Percentiles rank a stretch among this genome's conserved stretches.
These are phyloP conservation scores for Pachyuromys duprasi DNA, from an alignment of 2,797 vertebrate species.

Conservation along the genomic window DNA sequence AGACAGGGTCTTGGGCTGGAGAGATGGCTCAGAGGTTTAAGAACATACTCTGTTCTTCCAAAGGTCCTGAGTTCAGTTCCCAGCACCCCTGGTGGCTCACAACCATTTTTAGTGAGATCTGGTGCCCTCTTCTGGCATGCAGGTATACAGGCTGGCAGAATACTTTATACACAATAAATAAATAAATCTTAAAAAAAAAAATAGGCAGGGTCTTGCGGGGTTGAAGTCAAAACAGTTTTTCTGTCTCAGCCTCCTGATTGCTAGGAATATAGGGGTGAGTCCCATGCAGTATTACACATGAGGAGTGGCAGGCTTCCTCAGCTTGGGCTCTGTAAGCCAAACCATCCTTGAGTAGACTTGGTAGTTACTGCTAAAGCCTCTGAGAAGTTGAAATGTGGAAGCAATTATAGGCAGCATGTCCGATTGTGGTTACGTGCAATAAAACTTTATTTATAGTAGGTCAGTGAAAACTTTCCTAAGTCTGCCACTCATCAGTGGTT, in stretches of 20 bases:
- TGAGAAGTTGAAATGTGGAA: neutral
- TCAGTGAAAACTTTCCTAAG: neutral
- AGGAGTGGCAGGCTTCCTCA: neutral
- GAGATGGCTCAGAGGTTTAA: too few relatives aligned
- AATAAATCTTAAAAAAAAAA: too few relatives aligned
- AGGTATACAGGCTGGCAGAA: too few relatives aligned
- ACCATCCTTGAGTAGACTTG: neutral
- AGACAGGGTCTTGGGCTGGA: neutral
- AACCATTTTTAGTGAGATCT: too few relatives aligned
- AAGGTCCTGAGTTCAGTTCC: too few relatives aligned
- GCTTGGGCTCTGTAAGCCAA: neutral
- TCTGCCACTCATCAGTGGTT: neutral
- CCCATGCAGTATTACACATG: neutral
- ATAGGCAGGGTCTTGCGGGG: neutral
- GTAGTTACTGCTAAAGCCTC: neutral
- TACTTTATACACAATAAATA: too few relatives aligned
- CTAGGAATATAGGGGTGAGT: neutral
- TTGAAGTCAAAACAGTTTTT: neutral
- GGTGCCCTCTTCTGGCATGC: too few relatives aligned
- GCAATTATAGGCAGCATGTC: neutral
- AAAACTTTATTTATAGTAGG: slow-evolving; percentile 2
- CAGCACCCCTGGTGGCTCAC: too few relatives aligned
- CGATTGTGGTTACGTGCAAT: neutral
- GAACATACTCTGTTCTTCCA: too few relatives aligned
- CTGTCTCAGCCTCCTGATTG: neutral